Evolutionary conservation across 1,140 invertebrate species (phyloP), one percentile per base, ranked within the genome.

Genomic region (Bradysia coprophila): DNA sequence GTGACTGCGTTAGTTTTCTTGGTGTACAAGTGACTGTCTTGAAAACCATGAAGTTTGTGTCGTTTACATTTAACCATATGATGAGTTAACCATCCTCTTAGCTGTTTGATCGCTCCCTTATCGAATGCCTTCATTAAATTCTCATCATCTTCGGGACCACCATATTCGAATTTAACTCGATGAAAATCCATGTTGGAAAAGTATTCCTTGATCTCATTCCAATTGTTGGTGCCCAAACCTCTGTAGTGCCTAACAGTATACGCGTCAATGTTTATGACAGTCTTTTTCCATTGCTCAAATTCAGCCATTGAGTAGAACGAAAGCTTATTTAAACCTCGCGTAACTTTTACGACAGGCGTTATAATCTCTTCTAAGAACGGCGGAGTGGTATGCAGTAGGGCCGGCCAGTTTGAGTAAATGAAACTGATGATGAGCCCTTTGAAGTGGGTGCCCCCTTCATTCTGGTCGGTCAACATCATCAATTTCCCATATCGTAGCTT

Each of bases 401-500:
- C 81, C 2, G 96, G 95, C 94, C 94, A 98, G 62, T 95, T 96
- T 57, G 93, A 83, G 64, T 99, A 95, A 47, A 99, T 85, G 51
- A 99, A 99, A 67, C 99, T 99, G 43, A 99, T 98, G 8, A 99
- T 71, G 1, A 99, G 66, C n/a, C 58, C 96, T 71, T 99, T 99
- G 47, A 99, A 99, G 59, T 99, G 96, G 1, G 95, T 98, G 24
- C 96, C 96, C 57, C 99, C 96, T 66, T 89, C 85, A 84, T 92
- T 93, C 66, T 99, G 96, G 97, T 99, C 96, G 46, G 95, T 95
- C 96, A 99, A 98, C 42, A 99, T 98, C 96, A 99, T 99, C 10
- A 99, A 64, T 67, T 89, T 91, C 38, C 93, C 92, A 60, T 98
- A 98, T 39, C 96, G 73, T 5, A 99, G 69, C 0, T 79, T 79